Percentiles rank a stretch among this genome's conserved stretches.
Evolutionary conservation across 2,797 vertebrate genomes (phyloP).

Genomic region (Falco berigora): DNA sequence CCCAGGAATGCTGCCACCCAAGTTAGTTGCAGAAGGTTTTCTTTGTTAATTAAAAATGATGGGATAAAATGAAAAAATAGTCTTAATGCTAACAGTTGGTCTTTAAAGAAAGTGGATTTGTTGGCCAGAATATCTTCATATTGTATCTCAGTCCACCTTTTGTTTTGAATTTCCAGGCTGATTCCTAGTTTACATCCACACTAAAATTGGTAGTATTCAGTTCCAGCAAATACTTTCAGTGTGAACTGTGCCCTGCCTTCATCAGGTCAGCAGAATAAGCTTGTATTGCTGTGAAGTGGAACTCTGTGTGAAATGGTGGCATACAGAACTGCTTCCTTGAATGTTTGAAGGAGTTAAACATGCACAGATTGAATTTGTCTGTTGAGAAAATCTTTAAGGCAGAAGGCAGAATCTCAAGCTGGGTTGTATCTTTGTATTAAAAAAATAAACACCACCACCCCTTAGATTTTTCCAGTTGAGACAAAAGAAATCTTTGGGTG

Average conservation of each 20-base stretch:
- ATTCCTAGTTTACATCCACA: not conserved
- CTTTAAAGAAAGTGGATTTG: not conserved
- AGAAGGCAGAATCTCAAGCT: conserved; percentile 38
- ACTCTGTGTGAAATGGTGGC: not conserved
- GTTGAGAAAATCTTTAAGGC: conserved; percentile 14
- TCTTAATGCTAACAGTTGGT: not conserved
- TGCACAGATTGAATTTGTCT: conserved; percentile 30
- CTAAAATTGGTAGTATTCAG: not conserved
- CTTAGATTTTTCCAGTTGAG: conserved; percentile 47
- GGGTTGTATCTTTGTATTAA: conserved; percentile 59
- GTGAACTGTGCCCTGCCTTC: not conserved
- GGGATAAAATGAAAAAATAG: not conserved
- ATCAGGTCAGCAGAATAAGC: not conserved
- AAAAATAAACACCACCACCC: conserved; percentile 25
- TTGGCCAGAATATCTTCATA: not conserved
- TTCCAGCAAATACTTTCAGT: not conserved
- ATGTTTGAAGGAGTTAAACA: not conserved
- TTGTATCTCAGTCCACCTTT: not conserved
- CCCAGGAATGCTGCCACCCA: conserved; percentile 38
- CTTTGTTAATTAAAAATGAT: conserved; percentile 35
- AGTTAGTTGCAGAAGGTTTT: conserved; percentile 50
- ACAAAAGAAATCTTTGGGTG: conserved; percentile 52
- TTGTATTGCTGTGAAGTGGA: not conserved
- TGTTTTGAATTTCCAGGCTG: not conserved
- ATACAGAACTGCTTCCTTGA: not conserved